Percentiles rank a stretch among this genome's conserved stretches.
Conservation (phyloP, 2,888 invertebrate genomes). For the Cephalotes varians region DNA sequence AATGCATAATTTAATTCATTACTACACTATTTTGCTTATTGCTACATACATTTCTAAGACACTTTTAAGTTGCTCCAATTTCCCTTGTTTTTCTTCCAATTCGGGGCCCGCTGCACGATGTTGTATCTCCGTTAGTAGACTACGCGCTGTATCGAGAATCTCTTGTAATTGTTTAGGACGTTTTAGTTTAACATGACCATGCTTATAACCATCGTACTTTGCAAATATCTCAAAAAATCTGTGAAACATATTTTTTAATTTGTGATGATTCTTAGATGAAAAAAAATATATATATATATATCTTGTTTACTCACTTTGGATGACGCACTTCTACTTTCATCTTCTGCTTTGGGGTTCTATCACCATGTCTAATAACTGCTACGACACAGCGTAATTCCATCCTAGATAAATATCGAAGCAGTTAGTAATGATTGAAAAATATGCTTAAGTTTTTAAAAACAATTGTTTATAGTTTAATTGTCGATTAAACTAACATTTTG, state of each 20-base stretch:
- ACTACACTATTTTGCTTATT: background rate
- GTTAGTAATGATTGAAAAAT: slow-evolving; percentile 6
- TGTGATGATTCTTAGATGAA: background rate
- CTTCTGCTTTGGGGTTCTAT: slow-evolving; percentile 99
- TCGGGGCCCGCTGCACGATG: slow-evolving; percentile 95
- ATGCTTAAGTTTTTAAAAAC: slow-evolving; percentile 10
- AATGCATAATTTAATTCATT: background rate
- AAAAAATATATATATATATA: background rate
- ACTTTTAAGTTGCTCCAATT: slow-evolving; percentile 98
- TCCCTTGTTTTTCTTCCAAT: slow-evolving; percentile 98
- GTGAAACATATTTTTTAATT: slow-evolving; percentile 61
- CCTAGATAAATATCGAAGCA: slow-evolving; percentile 83
- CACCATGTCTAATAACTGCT: slow-evolving; percentile 98
- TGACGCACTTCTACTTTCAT: slow-evolving; percentile 99
- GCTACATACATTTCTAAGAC: slow-evolving; percentile 98
- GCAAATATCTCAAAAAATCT: slow-evolving; percentile 99
- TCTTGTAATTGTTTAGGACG: slow-evolving; percentile 98
- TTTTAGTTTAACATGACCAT: slow-evolving; percentile 98
- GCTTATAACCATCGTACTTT: slow-evolving; percentile 98
- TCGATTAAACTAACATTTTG: slow-evolving; percentile 90
- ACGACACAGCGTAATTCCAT: slow-evolving; percentile 97
- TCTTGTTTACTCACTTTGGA: slow-evolving; percentile 90
- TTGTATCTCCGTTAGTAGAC: slow-evolving; percentile 95
- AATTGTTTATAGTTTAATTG: slow-evolving; percentile 8
- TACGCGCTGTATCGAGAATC: slow-evolving; percentile 98